Conservation (phyloP, 1,140 invertebrate genomes). For the Fragariocoptes setiger region DNA sequence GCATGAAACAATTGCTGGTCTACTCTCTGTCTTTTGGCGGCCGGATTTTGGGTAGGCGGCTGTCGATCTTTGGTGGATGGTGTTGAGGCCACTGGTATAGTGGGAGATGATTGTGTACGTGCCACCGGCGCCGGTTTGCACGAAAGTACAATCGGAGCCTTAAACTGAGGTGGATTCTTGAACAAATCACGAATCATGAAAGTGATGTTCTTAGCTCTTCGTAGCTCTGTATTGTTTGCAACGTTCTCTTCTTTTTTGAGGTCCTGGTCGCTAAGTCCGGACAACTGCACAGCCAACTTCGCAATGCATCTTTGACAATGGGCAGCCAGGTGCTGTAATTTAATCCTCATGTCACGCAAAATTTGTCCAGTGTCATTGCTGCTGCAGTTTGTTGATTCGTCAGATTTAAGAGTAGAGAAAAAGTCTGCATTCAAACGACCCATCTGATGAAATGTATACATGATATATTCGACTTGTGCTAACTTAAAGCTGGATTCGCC, state of each 20-base stretch:
- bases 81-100: too few relatives aligned
- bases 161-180: conserved; percentile 66
- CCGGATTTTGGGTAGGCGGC: too few relatives aligned
- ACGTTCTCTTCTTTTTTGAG: conserved; percentile 18
- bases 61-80: too few relatives aligned
- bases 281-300: conserved; percentile 47
- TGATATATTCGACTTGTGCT: conserved; percentile 64
- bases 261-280: conserved; percentile 25
- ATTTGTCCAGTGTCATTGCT: conserved; percentile 34
- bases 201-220: conserved; percentile 72
- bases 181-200: conserved; percentile 73
- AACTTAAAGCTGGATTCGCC: conserved; percentile 46
- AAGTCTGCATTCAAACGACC: conserved; percentile 43
- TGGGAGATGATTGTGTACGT: too few relatives aligned
- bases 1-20: too few relatives aligned
- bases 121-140: too few relatives aligned
- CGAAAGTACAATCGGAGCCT: conserved; percentile 46
- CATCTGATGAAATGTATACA: conserved; percentile 61
- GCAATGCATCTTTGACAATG: conserved; percentile 71
- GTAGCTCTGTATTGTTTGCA: conserved; percentile 27
- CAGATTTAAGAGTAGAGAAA: conserved; percentile 20
- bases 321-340: conserved; percentile 62
- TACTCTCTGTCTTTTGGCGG: too few relatives aligned
- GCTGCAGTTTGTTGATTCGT: too few relatives aligned
- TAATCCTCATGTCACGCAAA: conserved; percentile 53